These are phyloP conservation scores for Macropus fuliginosus DNA, from an alignment of 2,797 vertebrate species.

Conservation along the genomic window DNA sequence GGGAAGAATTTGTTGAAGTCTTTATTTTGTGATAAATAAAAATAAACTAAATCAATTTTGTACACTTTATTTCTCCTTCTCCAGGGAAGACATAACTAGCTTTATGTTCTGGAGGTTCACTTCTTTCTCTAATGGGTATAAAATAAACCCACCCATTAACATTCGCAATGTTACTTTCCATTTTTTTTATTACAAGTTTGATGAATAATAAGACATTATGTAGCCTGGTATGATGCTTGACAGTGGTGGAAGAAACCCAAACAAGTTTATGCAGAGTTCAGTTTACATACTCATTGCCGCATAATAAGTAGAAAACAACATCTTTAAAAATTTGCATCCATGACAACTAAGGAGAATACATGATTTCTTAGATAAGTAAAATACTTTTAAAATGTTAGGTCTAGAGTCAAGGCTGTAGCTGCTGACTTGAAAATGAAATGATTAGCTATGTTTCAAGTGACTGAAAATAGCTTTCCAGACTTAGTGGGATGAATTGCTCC, in stretches of 20 bases:
- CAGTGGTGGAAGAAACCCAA: neutral
- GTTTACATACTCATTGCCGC: slow-evolving; percentile 27
- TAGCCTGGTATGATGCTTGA: neutral
- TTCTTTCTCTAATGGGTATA: slow-evolving; percentile 47
- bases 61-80: slow-evolving; percentile 21
- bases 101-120: neutral
- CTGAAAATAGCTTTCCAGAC: slow-evolving; percentile 62
- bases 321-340: slow-evolving; percentile 63
- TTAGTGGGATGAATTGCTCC: slow-evolving; percentile 66
- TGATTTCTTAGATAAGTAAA: slow-evolving; percentile 71
- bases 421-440: slow-evolving; percentile 62
- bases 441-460: slow-evolving; percentile 53
- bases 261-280: neutral
- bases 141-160: neutral
- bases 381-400: slow-evolving; percentile 56
- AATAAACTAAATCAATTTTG: slow-evolving; percentile 41
- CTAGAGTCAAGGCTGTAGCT: slow-evolving; percentile 58
- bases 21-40: slow-evolving; percentile 45
- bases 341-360: slow-evolving; percentile 52
- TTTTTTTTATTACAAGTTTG: neutral
- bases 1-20: slow-evolving; percentile 31
- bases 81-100: slow-evolving; percentile 42
- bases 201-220: neutral
- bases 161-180: neutral
- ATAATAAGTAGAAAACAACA: slow-evolving; percentile 56